These are phyloP conservation scores for Leptonema lineaticorne DNA, from an alignment of 1,140 invertebrate genomes.

Conservation along the genomic window DNA sequence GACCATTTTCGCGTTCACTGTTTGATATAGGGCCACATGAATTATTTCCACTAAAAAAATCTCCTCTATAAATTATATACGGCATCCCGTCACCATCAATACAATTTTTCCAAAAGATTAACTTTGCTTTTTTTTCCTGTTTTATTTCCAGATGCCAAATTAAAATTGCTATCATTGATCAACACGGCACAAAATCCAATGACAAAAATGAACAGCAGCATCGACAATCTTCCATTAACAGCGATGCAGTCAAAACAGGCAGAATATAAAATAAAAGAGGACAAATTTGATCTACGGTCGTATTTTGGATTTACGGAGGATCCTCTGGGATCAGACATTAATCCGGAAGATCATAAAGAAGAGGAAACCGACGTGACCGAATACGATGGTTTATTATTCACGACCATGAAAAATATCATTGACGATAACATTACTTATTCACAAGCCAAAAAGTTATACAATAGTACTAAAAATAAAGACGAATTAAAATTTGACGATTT, in stretches of 20 bases:
- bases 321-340: slow-evolving; percentile 24
- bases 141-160: slow-evolving; percentile 27
- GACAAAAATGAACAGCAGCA: slow-evolving; percentile 25
- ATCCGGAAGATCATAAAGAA: slow-evolving; percentile 20
- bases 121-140: slow-evolving; percentile 11
- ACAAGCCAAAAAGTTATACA: neutral
- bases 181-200: slow-evolving; percentile 13
- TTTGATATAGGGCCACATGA: too few relatives aligned
- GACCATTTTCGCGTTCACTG: too few relatives aligned
- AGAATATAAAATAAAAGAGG: slow-evolving; percentile 23
- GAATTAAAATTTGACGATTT: slow-evolving; percentile 27
- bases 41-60: too few relatives aligned
- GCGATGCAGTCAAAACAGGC: slow-evolving; percentile 10
- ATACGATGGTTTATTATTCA: neutral
- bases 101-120: slow-evolving; percentile 14
- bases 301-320: slow-evolving; percentile 37
- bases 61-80: neutral
- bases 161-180: slow-evolving; percentile 29
- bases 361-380: neutral
- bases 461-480: slow-evolving; percentile 38
- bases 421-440: neutral
- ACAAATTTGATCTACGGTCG: slow-evolving; percentile 39
- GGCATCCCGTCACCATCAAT: slow-evolving; percentile 7
- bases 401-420: neutral
- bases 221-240: neutral